Conservation (phyloP, 2,888 invertebrate genomes). For the Nomada fabriciana region DNA sequence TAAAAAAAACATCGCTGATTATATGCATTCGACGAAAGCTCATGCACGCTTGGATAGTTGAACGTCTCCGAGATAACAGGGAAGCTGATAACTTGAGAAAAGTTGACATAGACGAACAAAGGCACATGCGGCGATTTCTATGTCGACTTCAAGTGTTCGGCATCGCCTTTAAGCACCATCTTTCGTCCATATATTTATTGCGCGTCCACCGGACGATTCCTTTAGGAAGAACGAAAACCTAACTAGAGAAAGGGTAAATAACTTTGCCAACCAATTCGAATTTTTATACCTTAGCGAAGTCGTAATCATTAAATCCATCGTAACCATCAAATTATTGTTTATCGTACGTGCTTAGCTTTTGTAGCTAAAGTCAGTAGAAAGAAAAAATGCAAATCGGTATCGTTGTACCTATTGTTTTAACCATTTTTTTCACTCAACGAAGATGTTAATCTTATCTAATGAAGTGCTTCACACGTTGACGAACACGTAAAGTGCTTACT, state of each 20-base stretch:
- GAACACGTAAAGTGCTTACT: background rate
- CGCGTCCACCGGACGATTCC: slow-evolving; percentile 1
- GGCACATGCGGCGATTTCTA: background rate
- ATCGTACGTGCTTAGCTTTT: background rate
- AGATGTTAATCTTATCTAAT: slow-evolving; percentile 39
- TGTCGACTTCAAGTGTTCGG: background rate
- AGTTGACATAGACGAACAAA: slow-evolving; percentile 19
- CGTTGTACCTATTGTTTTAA: slow-evolving; percentile 21
- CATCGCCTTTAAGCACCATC: background rate
- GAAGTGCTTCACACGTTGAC: background rate
- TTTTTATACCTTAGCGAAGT: background rate
- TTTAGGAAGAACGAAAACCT: background rate
- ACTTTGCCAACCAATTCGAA: slow-evolving; percentile 5
- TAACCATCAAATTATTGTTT: too few species aligned
- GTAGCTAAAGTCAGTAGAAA: background rate
- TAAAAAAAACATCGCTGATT: background rate
- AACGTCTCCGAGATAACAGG: slow-evolving; percentile 18
- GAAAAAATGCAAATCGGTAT: background rate
- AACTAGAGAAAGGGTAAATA: slow-evolving; percentile 8
- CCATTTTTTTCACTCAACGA: slow-evolving; percentile 7
- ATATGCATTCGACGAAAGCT: background rate
- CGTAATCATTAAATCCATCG: too few species aligned
- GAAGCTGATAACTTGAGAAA: slow-evolving; percentile 14
- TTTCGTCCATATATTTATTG: background rate
- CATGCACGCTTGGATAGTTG: slow-evolving; percentile 10